Evolutionary conservation across 2,797 vertebrate species (phyloP).

Genomic region (Masticophis lateralis): DNA sequence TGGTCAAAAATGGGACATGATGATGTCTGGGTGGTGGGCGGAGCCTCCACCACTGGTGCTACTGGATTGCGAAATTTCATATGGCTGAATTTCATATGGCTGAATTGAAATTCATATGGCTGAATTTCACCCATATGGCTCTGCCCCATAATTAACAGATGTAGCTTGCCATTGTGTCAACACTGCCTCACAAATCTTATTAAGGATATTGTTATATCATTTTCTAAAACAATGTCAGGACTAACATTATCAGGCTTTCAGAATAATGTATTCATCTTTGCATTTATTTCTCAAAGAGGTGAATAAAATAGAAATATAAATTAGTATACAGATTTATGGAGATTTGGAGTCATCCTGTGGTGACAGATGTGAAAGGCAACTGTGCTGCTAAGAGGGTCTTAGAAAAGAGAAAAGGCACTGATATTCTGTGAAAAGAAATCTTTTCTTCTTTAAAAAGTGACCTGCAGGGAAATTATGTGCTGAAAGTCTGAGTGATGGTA

Average conservation of each 20-base stretch:
- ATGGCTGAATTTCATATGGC: too few relatives aligned
- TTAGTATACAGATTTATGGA: background rate
- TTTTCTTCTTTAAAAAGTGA: conserved; percentile 1
- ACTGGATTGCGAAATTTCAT: too few relatives aligned
- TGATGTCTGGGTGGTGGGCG: too few relatives aligned
- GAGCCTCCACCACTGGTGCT: too few relatives aligned
- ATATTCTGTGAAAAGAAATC: background rate
- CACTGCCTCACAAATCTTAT: background rate
- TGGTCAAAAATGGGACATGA: too few relatives aligned
- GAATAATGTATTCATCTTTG: background rate
- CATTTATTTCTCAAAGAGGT: background rate
- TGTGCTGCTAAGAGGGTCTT: background rate
- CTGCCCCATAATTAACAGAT: background rate
- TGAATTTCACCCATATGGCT: too few relatives aligned
- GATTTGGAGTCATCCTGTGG: background rate
- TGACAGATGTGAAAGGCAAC: background rate
- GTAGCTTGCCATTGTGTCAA: background rate
- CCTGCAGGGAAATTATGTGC: background rate
- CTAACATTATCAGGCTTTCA: background rate
- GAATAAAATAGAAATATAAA: background rate
- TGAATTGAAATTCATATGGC: too few relatives aligned
- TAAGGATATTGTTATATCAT: background rate
- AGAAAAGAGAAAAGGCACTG: background rate
- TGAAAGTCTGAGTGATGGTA: background rate
- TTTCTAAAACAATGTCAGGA: background rate